phyloP scores from a whole-genome alignment of 1,140 invertebrate genomes.

The Panonychus citri region DNA sequence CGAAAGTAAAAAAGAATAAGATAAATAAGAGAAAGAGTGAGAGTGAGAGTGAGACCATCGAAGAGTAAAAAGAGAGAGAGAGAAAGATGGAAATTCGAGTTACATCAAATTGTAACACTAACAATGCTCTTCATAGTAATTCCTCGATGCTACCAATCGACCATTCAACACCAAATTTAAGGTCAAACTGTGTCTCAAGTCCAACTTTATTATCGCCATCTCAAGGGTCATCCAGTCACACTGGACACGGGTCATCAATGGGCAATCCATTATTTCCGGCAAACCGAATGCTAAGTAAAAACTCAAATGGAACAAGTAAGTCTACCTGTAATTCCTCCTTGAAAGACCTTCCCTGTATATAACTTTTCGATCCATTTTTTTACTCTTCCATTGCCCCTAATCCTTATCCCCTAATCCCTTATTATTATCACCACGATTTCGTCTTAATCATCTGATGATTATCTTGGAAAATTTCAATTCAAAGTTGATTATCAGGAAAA shows the following conservation, averaged over 20 bases:
- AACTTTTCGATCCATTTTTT: slow-evolving; percentile 12
- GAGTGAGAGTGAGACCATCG: no score
- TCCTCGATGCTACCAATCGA: slow-evolving; percentile 9
- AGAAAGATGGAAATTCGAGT: not conserved
- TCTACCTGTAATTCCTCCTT: slow-evolving; percentile 11
- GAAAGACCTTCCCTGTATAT: not conserved
- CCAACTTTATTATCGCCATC: not conserved
- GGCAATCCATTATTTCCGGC: not conserved
- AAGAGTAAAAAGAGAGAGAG: not conserved
- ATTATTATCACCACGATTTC: no score
- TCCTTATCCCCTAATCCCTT: no score
- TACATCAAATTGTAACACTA: not conserved
- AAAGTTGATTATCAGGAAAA: no score
- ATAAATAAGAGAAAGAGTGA: no score
- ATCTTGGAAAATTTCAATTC: no score
- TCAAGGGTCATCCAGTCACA: not conserved
- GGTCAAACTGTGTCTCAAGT: not conserved
- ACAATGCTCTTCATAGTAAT: no score
- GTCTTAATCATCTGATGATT: no score
- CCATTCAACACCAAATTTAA: slow-evolving; percentile 1
- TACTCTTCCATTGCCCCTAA: no score
- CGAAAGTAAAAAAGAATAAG: no score
- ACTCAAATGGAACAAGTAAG: slow-evolving; percentile 15
- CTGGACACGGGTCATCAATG: not conserved
- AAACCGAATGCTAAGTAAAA: slow-evolving; percentile 11